Base-by-base conservation (phyloP, 2,888 invertebrate species). In the Dynastes grantii region DNA sequence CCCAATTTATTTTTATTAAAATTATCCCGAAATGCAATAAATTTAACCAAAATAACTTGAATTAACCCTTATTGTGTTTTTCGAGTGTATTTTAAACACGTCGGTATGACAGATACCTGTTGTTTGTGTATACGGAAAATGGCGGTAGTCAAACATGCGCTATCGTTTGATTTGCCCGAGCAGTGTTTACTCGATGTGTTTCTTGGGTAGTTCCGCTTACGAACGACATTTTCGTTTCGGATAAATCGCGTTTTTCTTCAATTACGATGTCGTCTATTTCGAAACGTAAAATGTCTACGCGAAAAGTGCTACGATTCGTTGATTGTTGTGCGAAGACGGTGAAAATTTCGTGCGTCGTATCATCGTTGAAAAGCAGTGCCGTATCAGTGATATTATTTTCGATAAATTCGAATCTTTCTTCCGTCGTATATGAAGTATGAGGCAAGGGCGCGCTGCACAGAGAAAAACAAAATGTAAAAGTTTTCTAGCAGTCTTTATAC, bases 381-480 rank as follows among this genome's bases (percentile, higher is more conserved):
- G 61, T 61, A 71, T 73, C 65, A 53, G 78, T 71, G 73, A 53
- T 64, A 40, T 67, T 67, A 71, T 78, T 78, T 71, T 78, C 78
- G 71, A 64, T 61, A 64, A 73, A 73, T 73, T 61, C 78, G 78
- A 49, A 73, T 55, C 37, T 55, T 61, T 73, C 64, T 51, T n/a
- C 51, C 51, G 71, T 73, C 51, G 68, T 78, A 51, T 64, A 64
- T 64, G 78, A 73, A 90, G 88, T 88, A 90, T 90, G 90, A 90
- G 90, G 88, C 90, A 90, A 88, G 90, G 90, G 87, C 90, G 90
- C 84, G 90, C 90, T 86, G 90, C 90, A 84, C 90, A 90, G 87
- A 89, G 90, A 85, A 91, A 89, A 88, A 89, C 90, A 87, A 90
- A 90, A 90, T 90, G 90, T 91, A 90, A 90, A 84, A 85, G 81